A percentile compares a stretch with the other conserved stretches of the same genome.
Evolutionary conservation across 2,888 invertebrate species (phyloP).

Genomic region (Mimachlamys varia): DNA sequence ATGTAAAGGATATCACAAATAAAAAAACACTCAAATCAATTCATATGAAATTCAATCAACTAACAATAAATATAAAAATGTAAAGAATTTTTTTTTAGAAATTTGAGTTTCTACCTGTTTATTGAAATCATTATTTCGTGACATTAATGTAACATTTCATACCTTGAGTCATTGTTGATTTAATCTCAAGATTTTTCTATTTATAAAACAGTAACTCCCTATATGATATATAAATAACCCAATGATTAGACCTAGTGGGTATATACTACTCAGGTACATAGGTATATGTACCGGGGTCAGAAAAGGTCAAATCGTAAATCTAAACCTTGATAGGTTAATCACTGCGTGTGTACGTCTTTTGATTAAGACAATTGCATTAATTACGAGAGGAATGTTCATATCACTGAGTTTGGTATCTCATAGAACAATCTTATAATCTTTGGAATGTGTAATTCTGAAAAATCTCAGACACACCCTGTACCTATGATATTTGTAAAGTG

Average conservation of each 20-base stretch:
- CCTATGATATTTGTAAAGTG: neutral
- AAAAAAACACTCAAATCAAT: no score
- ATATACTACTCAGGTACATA: neutral
- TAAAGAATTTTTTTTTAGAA: neutral
- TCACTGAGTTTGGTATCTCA: neutral
- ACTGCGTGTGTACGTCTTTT: neutral
- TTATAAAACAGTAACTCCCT: neutral
- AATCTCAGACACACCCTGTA: neutral
- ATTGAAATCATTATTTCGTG: neutral
- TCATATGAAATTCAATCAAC: neutral
- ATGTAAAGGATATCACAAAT: neutral
- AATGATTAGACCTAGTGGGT: neutral
- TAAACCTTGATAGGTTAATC: neutral
- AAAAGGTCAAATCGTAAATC: neutral
- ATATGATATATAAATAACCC: neutral
- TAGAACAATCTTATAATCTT: neutral
- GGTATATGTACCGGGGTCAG: neutral
- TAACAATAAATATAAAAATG: neutral
- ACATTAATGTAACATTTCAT: neutral
- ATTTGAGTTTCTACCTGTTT: neutral
- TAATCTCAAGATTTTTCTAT: neutral
- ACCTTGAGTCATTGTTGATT: neutral
- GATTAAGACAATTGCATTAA: slow-evolving; percentile 12
- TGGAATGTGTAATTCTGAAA: neutral
- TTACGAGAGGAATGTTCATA: neutral